Percentiles rank a stretch among this genome's conserved stretches.
phyloP scores from a whole-genome alignment of 92 coral and sea anemone genomes.

The Epizoanthus rinbou region DNA sequence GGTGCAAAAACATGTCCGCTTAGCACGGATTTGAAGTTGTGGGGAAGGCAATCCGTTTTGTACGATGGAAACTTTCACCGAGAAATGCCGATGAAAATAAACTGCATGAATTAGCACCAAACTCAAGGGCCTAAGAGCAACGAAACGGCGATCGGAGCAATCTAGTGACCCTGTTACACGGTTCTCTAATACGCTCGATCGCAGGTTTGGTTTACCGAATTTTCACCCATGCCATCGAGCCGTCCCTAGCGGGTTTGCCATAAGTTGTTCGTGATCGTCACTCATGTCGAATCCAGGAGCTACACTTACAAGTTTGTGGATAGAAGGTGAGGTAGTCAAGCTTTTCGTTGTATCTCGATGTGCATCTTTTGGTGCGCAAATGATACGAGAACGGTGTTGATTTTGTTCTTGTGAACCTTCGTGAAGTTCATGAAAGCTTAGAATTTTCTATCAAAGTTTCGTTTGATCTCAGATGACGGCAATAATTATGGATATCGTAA shows the following conservation, averaged over 20 bases:
- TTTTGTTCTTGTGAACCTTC: too few relatives aligned
- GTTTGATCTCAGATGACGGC: neutral
- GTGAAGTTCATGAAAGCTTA: conserved; percentile 10
- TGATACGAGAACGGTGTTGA: neutral
- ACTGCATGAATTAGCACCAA: conserved; percentile 15
- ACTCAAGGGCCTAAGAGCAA: neutral
- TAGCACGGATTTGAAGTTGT: conserved; percentile 58
- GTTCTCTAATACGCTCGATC: conserved; percentile 4
- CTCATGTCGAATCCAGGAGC: conserved; percentile 93
- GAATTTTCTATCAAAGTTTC: neutral
- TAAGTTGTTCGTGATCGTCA: conserved; percentile 55
- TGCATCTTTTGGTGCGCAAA: conserved; percentile 23
- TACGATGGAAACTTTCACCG: conserved; percentile 36
- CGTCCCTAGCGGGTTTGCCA: conserved; percentile 48
- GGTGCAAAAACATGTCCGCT: conserved; percentile 99
- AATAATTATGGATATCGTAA: neutral
- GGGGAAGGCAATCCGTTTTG: conserved; percentile 41
- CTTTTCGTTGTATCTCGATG: conserved; percentile 59
- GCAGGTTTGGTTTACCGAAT: conserved; percentile 57
- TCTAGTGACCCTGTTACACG: conserved; percentile 10
- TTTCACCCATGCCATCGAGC: conserved; percentile 81
- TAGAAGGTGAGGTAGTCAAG: conserved; percentile 73
- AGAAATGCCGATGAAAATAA: conserved; percentile 28
- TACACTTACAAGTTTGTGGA: conserved; percentile 91
- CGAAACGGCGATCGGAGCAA: conserved; percentile 29